Evolutionary conservation across 2,113 vertebrate species (phyloP).

Genomic region (Aptenodytes forsteri): DNA sequence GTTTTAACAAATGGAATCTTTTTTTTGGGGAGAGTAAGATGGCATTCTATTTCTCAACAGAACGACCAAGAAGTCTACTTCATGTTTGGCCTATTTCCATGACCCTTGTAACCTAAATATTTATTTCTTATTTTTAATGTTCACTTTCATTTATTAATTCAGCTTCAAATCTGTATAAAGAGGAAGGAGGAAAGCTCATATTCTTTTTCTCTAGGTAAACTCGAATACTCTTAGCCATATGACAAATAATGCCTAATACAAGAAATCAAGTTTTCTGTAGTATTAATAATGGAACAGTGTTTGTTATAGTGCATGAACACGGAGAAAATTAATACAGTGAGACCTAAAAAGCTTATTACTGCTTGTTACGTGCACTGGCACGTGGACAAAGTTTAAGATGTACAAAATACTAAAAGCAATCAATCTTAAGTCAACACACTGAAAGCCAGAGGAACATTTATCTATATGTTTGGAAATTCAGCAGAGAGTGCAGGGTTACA

Average conservation of each 20-base stretch:
- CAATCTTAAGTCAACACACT: slow-evolving; percentile 58
- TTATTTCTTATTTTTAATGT: background rate
- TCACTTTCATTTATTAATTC: background rate
- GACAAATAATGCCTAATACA: slow-evolving; percentile 14
- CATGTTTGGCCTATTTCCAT: background rate
- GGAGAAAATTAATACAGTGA: background rate
- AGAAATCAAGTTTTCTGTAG: slow-evolving; percentile 3
- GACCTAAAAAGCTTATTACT: slow-evolving; percentile 35
- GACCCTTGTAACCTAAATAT: background rate
- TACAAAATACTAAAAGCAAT: slow-evolving; percentile 64
- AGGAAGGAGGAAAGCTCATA: background rate
- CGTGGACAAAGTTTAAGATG: slow-evolving; percentile 7
- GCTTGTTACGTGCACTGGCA: slow-evolving; percentile 21
- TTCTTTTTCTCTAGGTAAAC: background rate
- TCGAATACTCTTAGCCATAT: background rate
- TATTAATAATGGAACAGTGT: background rate
- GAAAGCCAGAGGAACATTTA: slow-evolving; percentile 56
- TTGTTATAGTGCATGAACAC: background rate
- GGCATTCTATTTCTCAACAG: background rate
- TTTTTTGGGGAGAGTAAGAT: background rate
- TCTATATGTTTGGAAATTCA: slow-evolving; percentile 15
- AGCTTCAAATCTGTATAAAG: background rate
- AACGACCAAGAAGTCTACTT: background rate
- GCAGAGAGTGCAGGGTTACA: background rate
- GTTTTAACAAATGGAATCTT: background rate